These are phyloP conservation scores for Micrasema minimum DNA, from an alignment of 1,140 invertebrate genomes.

Conservation along the genomic window DNA sequence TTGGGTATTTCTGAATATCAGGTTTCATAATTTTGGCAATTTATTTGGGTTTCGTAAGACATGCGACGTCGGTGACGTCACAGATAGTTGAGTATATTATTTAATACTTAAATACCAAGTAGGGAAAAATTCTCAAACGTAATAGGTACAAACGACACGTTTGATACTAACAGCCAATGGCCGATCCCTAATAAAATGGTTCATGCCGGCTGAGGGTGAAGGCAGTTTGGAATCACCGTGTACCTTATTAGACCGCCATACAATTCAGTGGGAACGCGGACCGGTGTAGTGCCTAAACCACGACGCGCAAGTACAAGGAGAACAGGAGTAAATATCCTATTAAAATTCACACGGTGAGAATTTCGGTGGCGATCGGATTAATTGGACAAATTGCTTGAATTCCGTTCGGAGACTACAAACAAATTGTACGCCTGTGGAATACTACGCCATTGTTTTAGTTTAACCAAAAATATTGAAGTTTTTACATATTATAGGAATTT, in stretches of 20 bases:
- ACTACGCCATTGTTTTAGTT: not conserved
- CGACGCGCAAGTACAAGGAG: not conserved
- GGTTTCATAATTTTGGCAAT: too few relatives aligned
- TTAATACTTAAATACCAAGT: too few relatives aligned
- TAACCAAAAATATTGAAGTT: not conserved
- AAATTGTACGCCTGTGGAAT: not conserved
- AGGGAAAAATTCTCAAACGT: too few relatives aligned
- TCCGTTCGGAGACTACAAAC: slow-evolving; percentile 14
- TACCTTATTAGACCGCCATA: slow-evolving; percentile 30
- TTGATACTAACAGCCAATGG: slow-evolving; percentile 22
- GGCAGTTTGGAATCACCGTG: slow-evolving; percentile 29
- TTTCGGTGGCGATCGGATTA: slow-evolving; percentile 18
- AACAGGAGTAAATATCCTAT: slow-evolving; percentile 1
- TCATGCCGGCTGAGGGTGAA: slow-evolving; percentile 21
- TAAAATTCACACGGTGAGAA: slow-evolving; percentile 19
- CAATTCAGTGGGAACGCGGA: slow-evolving; percentile 7
- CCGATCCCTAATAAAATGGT: slow-evolving; percentile 32
- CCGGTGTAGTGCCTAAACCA: too few relatives aligned
- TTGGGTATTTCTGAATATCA: too few relatives aligned
- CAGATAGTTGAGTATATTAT: too few relatives aligned
- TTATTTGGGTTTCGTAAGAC: too few relatives aligned
- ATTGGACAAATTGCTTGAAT: slow-evolving; percentile 32
- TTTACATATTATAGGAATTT: too few relatives aligned
- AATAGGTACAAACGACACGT: too few relatives aligned
- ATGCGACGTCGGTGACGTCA: too few relatives aligned